Evolutionary conservation across 1,140 invertebrate species (phyloP).

Genomic region (Diorhabda elongata): DNA sequence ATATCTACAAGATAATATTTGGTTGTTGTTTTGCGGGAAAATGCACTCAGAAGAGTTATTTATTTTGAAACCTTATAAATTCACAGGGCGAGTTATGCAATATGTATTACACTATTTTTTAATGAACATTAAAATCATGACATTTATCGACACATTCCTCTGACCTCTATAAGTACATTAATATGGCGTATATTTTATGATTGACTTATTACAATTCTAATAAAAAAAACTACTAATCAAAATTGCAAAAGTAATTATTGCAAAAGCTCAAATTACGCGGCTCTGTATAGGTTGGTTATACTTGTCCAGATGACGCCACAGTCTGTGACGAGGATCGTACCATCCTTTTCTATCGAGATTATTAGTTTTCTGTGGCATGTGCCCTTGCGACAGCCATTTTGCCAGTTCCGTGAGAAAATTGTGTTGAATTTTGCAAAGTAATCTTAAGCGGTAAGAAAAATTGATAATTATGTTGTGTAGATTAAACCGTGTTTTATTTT

Average conservation of each 20-base stretch:
- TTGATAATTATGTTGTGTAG: conserved; percentile 31
- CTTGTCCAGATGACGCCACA: conserved; percentile 2
- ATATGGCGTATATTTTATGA: too few relatives aligned
- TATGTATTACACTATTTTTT: too few relatives aligned
- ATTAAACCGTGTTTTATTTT: conserved; percentile 21
- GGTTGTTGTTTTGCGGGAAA: too few relatives aligned
- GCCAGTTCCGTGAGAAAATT: conserved; percentile 59
- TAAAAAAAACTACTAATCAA: not conserved
- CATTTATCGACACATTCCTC: too few relatives aligned
- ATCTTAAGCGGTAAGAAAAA: conserved; percentile 47
- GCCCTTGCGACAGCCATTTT: conserved; percentile 65
- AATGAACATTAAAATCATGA: too few relatives aligned
- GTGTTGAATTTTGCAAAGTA: conserved; percentile 56
- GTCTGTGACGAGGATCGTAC: conserved; percentile 7
- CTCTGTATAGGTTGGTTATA: not conserved
- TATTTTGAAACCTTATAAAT: too few relatives aligned
- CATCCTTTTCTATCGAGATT: conserved; percentile 44
- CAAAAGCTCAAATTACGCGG: not conserved
- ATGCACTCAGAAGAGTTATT: too few relatives aligned
- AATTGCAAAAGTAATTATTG: not conserved
- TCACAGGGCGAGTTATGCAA: too few relatives aligned
- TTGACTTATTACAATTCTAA: too few relatives aligned
- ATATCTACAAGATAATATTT: too few relatives aligned
- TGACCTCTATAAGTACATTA: too few relatives aligned
- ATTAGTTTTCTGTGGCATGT: conserved; percentile 61